Conservation (phyloP, 1,140 invertebrate species). For the Meloidogyne chitwoodi region DNA sequence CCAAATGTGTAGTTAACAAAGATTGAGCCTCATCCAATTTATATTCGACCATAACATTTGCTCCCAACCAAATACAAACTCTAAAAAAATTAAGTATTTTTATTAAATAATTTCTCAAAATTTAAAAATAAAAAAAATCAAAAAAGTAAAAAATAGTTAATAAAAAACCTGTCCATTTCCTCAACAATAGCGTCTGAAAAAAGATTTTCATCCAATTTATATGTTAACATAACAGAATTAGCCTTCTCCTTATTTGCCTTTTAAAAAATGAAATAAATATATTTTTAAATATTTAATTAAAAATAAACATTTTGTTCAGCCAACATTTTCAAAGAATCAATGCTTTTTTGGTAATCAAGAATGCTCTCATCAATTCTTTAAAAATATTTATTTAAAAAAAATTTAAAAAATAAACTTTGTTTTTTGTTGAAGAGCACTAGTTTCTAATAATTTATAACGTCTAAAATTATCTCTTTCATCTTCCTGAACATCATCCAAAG, state of each 20-base stretch:
- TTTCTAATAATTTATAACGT: constrained; percentile 96
- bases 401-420: constrained; percentile 61
- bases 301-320: constrained; percentile 71
- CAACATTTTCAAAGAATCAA: constrained; percentile 61
- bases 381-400: constrained; percentile 29
- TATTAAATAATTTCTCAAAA: neutral
- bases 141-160: neutral
- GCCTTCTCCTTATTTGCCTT: no score
- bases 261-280: no score
- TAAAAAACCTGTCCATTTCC: constrained; percentile 71
- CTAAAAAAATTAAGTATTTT: constrained; percentile 46
- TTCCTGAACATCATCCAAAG: constrained; percentile 77
- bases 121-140: neutral
- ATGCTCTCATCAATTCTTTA: constrained; percentile 70
- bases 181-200: constrained; percentile 80
- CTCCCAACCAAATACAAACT: constrained; percentile 94
- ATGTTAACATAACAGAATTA: constrained; percentile 76
- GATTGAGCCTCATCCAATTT: constrained; percentile 82
- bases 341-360: constrained; percentile 81
- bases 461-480: constrained; percentile 82
- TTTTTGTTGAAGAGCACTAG: constrained; percentile 77
- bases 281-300: constrained; percentile 9
- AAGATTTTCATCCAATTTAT: constrained; percentile 88
- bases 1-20: constrained; percentile 80
- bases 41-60: constrained; percentile 98